These are phyloP conservation scores for Ormyrus thymus DNA, from an alignment of 2,888 invertebrate species.

Conservation along the genomic window DNA sequence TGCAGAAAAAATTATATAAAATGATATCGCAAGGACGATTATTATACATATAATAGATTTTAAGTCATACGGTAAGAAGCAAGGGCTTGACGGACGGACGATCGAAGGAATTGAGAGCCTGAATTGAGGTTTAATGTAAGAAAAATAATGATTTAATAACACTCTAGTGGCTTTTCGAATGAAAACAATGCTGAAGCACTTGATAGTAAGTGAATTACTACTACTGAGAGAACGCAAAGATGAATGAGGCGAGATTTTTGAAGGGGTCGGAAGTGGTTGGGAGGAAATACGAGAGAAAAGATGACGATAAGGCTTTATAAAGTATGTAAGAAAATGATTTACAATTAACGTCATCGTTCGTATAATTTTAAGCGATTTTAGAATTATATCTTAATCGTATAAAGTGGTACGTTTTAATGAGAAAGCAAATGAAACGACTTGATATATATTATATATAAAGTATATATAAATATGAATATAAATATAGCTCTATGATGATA, in stretches of 20 bases:
- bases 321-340: slow-evolving; percentile 42
- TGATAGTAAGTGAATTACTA: slow-evolving; percentile 21
- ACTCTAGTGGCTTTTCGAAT: slow-evolving; percentile 40
- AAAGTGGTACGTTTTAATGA: slow-evolving; percentile 31
- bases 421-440: slow-evolving; percentile 60
- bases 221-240: background rate
- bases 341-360: slow-evolving; percentile 37
- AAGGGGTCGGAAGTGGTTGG: background rate
- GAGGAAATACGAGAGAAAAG: slow-evolving; percentile 21
- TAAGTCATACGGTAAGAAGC: slow-evolving; percentile 18
- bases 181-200: slow-evolving; percentile 37
- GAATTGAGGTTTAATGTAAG: slow-evolving; percentile 18
- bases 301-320: slow-evolving; percentile 52
- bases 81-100: slow-evolving; percentile 6
- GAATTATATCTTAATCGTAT: slow-evolving; percentile 29
- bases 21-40: slow-evolving; percentile 29
- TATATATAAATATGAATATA: slow-evolving; percentile 43
- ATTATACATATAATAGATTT: slow-evolving; percentile 28
- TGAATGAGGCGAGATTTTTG: background rate
- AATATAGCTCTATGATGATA: slow-evolving; percentile 66
- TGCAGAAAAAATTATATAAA: slow-evolving; percentile 12
- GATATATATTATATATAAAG: slow-evolving; percentile 59
- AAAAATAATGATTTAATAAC: slow-evolving; percentile 12
- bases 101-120: slow-evolving; percentile 41
- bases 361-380: slow-evolving; percentile 31